These are phyloP conservation scores for Ictalurus furcatus DNA, from an alignment of 2,113 vertebrate species.

Conservation along the genomic window DNA sequence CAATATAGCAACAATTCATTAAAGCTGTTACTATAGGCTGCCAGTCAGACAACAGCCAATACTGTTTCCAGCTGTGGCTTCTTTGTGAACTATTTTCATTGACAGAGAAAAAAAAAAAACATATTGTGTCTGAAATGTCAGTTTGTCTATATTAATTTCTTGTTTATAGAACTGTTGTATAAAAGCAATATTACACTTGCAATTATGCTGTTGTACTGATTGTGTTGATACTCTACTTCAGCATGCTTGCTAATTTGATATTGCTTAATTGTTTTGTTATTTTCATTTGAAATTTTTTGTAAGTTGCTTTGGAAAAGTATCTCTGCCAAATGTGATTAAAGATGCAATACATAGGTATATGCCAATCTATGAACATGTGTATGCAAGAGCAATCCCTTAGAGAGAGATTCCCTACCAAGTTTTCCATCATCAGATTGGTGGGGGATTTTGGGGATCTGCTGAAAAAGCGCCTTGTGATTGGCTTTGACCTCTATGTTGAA, in stretches of 20 bases:
- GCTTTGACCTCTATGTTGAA: background rate
- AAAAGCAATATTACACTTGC: background rate
- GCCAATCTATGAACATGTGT: background rate
- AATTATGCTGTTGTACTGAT: background rate
- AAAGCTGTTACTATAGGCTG: background rate
- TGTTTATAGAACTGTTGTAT: background rate
- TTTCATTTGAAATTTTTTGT: background rate
- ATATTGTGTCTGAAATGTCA: background rate
- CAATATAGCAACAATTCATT: background rate
- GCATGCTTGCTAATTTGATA: background rate
- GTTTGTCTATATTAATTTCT: background rate
- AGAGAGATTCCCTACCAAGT: conserved; percentile 6
- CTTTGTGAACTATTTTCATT: background rate
- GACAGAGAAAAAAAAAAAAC: background rate
- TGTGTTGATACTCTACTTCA: background rate
- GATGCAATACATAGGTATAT: background rate
- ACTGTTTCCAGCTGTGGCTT: background rate
- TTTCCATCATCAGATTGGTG: conserved; percentile 1
- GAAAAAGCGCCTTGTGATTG: conserved; percentile 15
- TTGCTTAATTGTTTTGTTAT: background rate
- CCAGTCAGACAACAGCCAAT: background rate
- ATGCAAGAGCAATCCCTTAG: background rate
- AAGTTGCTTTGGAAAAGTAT: background rate
- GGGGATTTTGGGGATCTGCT: background rate
- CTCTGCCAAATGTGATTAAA: conserved; percentile 5